Evolutionary conservation across 2,113 vertebrate species (phyloP).

Genomic region (Spheniscus mendiculus): DNA sequence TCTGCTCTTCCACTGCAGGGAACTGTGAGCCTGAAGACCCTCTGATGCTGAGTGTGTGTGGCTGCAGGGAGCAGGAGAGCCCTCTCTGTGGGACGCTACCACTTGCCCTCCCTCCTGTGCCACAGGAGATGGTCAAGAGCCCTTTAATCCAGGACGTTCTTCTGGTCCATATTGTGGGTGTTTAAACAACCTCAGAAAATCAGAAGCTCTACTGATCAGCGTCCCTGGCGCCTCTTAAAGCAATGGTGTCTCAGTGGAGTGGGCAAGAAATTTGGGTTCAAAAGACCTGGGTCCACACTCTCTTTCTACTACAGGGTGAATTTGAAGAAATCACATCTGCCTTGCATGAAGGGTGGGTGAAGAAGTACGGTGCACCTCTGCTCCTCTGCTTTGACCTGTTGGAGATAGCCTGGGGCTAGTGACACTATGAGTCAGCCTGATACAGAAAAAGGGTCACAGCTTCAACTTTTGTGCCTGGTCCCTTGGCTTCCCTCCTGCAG

Average conservation of each 20-base stretch:
- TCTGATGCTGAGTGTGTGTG: neutral
- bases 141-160: neutral
- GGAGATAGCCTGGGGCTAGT: neutral
- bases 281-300: neutral
- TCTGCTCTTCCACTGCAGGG: neutral
- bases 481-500: neutral
- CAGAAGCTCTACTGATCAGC: neutral
- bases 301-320: fast-evolving
- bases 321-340: neutral
- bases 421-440: neutral
- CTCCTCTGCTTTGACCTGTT: neutral
- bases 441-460: neutral
- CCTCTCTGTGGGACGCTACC: fast-evolving
- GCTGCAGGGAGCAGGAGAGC: neutral
- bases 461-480: neutral
- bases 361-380: neutral
- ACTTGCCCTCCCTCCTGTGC: neutral
- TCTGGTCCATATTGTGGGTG: neutral
- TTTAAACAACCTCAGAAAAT: neutral
- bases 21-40: neutral
- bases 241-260: neutral
- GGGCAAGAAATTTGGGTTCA: neutral
- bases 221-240: neutral
- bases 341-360: neutral
- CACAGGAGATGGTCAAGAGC: neutral